Evolutionary conservation across 2,888 invertebrate species (phyloP).

Genomic region (Leptinotarsa haldemani): DNA sequence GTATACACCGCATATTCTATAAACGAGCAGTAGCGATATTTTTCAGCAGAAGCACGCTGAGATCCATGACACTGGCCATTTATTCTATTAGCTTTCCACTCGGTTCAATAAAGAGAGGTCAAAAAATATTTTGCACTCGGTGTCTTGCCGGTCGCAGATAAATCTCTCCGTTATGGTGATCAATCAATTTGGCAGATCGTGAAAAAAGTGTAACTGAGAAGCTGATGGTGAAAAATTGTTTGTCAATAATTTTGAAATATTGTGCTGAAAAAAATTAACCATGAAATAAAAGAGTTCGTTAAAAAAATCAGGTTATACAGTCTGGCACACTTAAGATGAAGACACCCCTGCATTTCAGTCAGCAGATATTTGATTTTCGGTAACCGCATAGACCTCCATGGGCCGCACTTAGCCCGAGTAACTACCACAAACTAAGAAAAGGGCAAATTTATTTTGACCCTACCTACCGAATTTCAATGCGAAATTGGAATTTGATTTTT

Average conservation of each 20-base stretch:
- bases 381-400: too few species aligned
- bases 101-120: conserved; percentile 17
- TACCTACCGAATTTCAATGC: too few species aligned
- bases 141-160: conserved; percentile 6
- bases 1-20: conserved; percentile 20
- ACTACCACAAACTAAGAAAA: too few species aligned
- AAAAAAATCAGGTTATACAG: too few species aligned
- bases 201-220: conserved; percentile 13
- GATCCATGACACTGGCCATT: conserved; percentile 21
- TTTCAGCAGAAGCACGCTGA: conserved; percentile 25
- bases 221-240: background rate
- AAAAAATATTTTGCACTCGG: conserved; percentile 16
- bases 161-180: conserved; percentile 6
- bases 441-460: too few species aligned
- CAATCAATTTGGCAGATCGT: conserved; percentile 3
- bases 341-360: too few species aligned
- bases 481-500: background rate
- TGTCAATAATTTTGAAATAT: background rate
- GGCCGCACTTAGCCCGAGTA: too few species aligned
- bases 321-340: too few species aligned
- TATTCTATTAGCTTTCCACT: conserved; percentile 22
- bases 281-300: too few species aligned
- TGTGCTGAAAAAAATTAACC: background rate
- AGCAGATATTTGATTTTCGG: too few species aligned
- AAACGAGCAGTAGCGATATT: conserved; percentile 26